Conservation (phyloP, 2,797 vertebrate species). For the Phataginus tetradactyla region DNA sequence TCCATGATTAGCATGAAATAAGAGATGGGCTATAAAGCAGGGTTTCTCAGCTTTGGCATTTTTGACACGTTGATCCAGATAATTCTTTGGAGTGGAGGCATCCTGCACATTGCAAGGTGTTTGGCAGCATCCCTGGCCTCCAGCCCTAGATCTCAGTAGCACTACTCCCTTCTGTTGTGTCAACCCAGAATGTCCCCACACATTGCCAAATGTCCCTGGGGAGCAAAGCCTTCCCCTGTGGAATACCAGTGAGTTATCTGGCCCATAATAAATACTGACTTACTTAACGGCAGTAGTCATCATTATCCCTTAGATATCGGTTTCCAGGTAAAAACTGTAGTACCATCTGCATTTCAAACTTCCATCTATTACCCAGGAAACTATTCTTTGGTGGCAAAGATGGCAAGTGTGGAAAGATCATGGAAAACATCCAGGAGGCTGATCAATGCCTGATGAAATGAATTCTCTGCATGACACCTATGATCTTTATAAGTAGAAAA, state of each 20-base stretch:
- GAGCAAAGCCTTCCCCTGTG: not conserved
- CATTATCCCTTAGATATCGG: not conserved
- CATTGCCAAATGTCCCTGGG: not conserved
- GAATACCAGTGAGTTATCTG: not conserved
- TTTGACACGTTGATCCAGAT: not conserved
- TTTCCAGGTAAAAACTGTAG: not conserved
- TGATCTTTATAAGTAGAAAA: not conserved
- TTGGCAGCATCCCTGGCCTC: not conserved
- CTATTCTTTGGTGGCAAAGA: not conserved
- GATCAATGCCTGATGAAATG: not conserved
- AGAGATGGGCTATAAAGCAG: not conserved
- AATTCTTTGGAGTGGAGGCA: not conserved
- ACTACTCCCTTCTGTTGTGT: not conserved
- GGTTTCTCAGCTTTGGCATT: not conserved
- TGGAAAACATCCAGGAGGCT: not conserved
- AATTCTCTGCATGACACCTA: not conserved
- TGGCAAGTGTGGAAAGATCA: not conserved
- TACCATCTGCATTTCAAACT: not conserved
- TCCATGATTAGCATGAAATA: not conserved
- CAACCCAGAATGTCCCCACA: not conserved
- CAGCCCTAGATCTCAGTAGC: not conserved
- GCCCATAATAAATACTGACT: not conserved
- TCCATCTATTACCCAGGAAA: not conserved
- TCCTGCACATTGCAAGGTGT: not conserved
- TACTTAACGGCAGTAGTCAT: not conserved